Evolutionary conservation across 1,140 invertebrate genomes (phyloP).

Genomic region (Colletes latitarsis): DNA sequence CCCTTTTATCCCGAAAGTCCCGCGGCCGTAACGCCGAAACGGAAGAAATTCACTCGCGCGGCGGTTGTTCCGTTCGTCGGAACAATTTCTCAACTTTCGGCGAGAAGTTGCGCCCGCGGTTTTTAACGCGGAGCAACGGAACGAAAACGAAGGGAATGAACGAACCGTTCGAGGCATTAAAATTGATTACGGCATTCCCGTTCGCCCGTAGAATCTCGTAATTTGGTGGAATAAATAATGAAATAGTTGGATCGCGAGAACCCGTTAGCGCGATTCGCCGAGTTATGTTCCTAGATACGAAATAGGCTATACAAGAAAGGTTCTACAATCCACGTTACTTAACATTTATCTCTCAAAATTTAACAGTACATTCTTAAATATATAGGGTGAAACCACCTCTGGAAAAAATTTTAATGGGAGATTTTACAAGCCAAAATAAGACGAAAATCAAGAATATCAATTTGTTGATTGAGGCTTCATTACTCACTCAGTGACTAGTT

Average conservation of each 20-base stretch:
- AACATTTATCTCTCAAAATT: too few species aligned
- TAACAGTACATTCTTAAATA: too few species aligned
- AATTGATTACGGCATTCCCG: constrained; percentile 24
- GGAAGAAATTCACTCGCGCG: too few species aligned
- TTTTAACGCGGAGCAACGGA: not conserved
- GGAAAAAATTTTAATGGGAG: too few species aligned
- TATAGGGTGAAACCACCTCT: too few species aligned
- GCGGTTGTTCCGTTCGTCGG: too few species aligned
- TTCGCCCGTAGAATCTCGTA: not conserved
- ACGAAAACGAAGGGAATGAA: not conserved
- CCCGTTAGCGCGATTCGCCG: constrained; percentile 27
- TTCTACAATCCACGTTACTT: not conserved
- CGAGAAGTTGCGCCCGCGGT: not conserved
- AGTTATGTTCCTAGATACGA: constrained; percentile 21
- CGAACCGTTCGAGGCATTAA: constrained; percentile 15
- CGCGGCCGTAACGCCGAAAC: too few species aligned
- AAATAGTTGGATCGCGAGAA: constrained; percentile 14
- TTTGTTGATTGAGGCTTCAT: too few species aligned
- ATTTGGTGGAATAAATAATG: constrained; percentile 20
- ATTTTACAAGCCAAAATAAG: too few species aligned
- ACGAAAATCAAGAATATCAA: too few species aligned
- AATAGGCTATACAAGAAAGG: not conserved
- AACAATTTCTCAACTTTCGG: constrained; percentile 14
- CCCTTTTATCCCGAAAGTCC: too few species aligned
- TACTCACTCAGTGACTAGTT: too few species aligned